Conservation (phyloP, 2,113 vertebrate species). For the Oncorhynchus nerka region DNA sequence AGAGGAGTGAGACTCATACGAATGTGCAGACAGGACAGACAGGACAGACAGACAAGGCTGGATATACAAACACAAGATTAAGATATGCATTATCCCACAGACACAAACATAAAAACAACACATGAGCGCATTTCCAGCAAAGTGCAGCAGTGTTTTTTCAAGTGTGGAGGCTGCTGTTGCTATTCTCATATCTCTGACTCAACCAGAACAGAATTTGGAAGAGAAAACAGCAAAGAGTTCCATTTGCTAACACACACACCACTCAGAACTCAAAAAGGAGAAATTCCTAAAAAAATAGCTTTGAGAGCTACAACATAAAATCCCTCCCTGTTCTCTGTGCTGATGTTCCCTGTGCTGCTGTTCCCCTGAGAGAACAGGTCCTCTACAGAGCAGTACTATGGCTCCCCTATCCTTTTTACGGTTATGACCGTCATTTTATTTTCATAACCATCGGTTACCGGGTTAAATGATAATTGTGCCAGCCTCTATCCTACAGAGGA, state of each 20-base stretch:
- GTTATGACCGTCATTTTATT: too few relatives aligned
- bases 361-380: too few relatives aligned
- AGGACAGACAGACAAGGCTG: not conserved
- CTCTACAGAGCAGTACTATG: too few relatives aligned
- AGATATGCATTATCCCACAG: conserved; percentile 11
- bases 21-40: not conserved
- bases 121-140: not conserved
- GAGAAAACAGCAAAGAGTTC: conserved; percentile 48
- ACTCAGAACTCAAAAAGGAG: too few relatives aligned
- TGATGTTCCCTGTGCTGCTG: too few relatives aligned
- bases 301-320: too few relatives aligned
- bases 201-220: conserved; percentile 54
- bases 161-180: not conserved
- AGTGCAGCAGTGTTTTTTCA: not conserved
- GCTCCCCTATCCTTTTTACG: too few relatives aligned
- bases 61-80: not conserved
- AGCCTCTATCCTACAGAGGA: too few relatives aligned
- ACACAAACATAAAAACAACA: conserved; percentile 9
- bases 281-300: too few relatives aligned
- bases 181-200: conserved; percentile 65
- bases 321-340: too few relatives aligned
- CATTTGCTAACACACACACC: not conserved
- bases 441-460: too few relatives aligned
- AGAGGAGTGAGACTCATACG: not conserved
- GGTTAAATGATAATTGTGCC: too few relatives aligned